These are phyloP conservation scores for Styela clava DNA, from an alignment of 23 tunicate species.

Conservation along the genomic window DNA sequence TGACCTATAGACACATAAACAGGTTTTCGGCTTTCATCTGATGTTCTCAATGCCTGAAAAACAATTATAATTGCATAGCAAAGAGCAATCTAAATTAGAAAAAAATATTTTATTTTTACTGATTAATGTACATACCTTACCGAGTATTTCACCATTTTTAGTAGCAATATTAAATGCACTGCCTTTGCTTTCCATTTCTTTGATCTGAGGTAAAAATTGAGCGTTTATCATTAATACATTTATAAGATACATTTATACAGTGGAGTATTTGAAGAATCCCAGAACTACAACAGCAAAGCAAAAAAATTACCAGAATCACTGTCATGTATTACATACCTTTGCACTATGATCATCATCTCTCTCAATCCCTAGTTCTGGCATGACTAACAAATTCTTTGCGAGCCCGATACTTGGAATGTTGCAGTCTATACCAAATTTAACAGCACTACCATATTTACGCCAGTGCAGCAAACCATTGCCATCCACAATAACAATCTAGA, in stretches of 20 bases:
- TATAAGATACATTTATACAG: background rate
- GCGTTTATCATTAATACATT: background rate
- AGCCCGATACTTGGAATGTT: conserved; percentile 69
- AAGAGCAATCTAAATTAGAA: background rate
- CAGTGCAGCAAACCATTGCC: conserved; percentile 64
- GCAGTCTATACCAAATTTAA: conserved; percentile 47
- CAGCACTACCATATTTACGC: conserved; percentile 57
- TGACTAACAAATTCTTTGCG: conserved; percentile 46
- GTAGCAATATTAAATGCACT: conserved; percentile 20
- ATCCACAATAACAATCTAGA: conserved; percentile 60
- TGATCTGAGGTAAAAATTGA: background rate
- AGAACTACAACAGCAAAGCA: background rate
- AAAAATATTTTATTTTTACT: too few species aligned
- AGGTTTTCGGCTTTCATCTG: conserved; percentile 24
- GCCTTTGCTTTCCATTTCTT: conserved; percentile 18
- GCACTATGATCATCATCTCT: conserved; percentile 30
- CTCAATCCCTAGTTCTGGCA: conserved; percentile 39
- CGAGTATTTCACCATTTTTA: conserved; percentile 25
- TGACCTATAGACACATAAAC: conserved; percentile 61
- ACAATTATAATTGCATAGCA: background rate
- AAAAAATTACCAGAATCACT: background rate
- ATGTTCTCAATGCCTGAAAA: conserved; percentile 42
- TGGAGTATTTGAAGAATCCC: too few species aligned
- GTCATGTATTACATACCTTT: conserved; percentile 21
- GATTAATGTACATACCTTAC: conserved; percentile 39